Percentiles rank a stretch among this genome's conserved stretches.
Conservation (phyloP, 2,888 invertebrate species). For the Belgica antarctica region DNA sequence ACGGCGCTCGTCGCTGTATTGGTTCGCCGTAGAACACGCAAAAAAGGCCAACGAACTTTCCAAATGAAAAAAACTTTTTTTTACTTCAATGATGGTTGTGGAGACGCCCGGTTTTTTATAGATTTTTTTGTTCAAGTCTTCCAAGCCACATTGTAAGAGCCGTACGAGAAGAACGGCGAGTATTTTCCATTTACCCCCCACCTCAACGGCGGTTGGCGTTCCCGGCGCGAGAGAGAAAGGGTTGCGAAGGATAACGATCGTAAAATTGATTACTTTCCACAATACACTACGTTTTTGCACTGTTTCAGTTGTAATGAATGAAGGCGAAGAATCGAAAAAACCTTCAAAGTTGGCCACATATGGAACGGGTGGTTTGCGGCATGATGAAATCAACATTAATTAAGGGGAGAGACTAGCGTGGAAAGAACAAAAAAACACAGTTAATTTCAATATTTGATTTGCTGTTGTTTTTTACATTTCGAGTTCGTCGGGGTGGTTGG, state of each 20-base stretch:
- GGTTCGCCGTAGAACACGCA: constrained; percentile 30
- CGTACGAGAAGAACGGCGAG: background rate
- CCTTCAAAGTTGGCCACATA: constrained; percentile 13
- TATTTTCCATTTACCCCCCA: background rate
- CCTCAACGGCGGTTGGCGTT: constrained; percentile 10
- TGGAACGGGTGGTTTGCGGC: background rate
- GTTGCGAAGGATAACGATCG: constrained; percentile 29
- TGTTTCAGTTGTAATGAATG: too few species aligned
- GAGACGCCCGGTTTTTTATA: constrained; percentile 43
- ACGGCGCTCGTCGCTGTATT: constrained; percentile 19
- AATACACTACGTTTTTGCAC: background rate
- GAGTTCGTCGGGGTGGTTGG: background rate
- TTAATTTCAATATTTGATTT: background rate
- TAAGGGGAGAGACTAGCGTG: constrained; percentile 16
- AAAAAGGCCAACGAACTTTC: constrained; percentile 44
- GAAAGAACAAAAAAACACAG: too few species aligned
- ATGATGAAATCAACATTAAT: constrained; percentile 14
- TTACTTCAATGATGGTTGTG: constrained; percentile 36
- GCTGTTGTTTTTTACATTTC: background rate
- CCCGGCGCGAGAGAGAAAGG: too few species aligned
- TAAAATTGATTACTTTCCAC: background rate
- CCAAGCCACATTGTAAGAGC: background rate
- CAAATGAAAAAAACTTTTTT: background rate
- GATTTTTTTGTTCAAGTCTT: background rate
- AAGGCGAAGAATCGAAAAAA: background rate